Conservation (phyloP, 2,888 invertebrate species). For the Esperia sulphurella region DNA sequence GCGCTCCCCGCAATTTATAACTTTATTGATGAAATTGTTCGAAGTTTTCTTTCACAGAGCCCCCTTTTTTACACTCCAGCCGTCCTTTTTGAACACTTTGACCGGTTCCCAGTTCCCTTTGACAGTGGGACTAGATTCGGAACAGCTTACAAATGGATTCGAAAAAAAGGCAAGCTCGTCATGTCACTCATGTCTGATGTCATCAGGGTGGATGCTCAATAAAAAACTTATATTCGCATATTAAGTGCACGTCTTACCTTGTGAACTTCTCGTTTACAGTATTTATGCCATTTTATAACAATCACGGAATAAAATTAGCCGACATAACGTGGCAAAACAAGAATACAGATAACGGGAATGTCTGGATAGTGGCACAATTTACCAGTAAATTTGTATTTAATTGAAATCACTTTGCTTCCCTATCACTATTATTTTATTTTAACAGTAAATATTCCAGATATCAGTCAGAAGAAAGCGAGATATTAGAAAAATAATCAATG, state of each 20-base stretch:
- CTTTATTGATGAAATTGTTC: too few species aligned
- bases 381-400: too few species aligned
- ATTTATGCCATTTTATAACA: slow-evolving; percentile 29
- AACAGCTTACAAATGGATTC: too few species aligned
- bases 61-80: too few species aligned
- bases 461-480: not conserved
- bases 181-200: not conserved
- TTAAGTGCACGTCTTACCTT: slow-evolving; percentile 20
- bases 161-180: too few species aligned
- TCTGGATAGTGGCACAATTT: slow-evolving; percentile 6
- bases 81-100: too few species aligned
- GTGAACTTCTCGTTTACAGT: slow-evolving; percentile 18
- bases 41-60: too few species aligned
- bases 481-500: not conserved
- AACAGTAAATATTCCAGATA: not conserved
- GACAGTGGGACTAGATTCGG: too few species aligned
- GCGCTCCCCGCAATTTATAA: too few species aligned
- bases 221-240: not conserved
- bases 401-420: too few species aligned
- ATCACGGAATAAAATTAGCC: slow-evolving; percentile 25
- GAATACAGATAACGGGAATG: slow-evolving; percentile 40
- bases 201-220: not conserved
- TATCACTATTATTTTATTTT: not conserved
- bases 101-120: too few species aligned
- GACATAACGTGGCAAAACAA: slow-evolving; percentile 57